phyloP scores from a whole-genome alignment of 2,797 vertebrate species.

The Paguma larvata region DNA sequence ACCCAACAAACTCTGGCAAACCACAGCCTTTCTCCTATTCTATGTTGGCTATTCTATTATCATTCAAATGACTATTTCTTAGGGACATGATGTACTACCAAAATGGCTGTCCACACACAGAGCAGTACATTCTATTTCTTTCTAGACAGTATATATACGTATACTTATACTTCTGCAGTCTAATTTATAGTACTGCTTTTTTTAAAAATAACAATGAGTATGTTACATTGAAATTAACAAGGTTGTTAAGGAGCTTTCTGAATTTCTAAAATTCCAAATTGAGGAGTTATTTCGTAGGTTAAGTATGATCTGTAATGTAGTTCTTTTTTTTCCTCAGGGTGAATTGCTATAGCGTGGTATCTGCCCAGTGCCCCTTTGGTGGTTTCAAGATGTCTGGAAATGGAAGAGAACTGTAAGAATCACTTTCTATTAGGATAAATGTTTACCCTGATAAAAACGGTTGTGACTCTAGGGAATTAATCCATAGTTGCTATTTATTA shows the following conservation, averaged over 20 bases:
- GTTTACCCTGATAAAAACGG: conserved; percentile 10
- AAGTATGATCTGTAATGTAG: background rate
- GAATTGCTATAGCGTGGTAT: conserved; percentile 93
- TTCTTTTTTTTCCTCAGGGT: conserved; percentile 88
- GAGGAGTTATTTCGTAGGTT: background rate
- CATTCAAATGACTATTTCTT: background rate
- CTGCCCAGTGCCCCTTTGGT: conserved; percentile 93
- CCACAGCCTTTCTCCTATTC: background rate
- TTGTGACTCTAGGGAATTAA: background rate
- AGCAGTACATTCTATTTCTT: background rate
- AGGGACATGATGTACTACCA: background rate
- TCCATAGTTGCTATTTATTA: background rate
- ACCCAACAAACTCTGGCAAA: background rate
- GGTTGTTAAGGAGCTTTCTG: background rate
- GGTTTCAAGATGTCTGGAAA: conserved; percentile 98
- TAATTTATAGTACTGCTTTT: background rate
- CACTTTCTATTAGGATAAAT: background rate
- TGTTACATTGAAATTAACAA: conserved; percentile 28
- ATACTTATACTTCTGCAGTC: background rate
- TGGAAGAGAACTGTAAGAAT: conserved; percentile 95
- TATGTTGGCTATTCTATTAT: background rate
- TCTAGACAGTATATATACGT: background rate
- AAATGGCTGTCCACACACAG: background rate
- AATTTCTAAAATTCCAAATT: conserved; percentile 35
- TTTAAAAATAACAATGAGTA: background rate